Percentiles rank a stretch among this genome's conserved stretches.
phyloP scores from a whole-genome alignment of 2,888 invertebrate species.

The Rhagonycha lutea region DNA sequence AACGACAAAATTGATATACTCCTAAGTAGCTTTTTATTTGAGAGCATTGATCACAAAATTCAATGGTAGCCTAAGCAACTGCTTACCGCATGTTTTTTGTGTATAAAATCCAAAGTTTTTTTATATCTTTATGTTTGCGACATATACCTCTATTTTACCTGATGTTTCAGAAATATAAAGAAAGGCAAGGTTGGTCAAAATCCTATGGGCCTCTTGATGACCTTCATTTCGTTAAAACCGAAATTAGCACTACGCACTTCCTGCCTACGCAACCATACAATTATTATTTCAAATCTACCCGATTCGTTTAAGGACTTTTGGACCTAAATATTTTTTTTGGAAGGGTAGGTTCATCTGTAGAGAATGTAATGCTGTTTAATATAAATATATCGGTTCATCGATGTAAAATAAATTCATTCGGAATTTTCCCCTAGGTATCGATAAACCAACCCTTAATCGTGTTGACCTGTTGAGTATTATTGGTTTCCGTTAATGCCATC shows the following conservation, averaged over 20 bases:
- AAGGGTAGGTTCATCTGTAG: too few species aligned
- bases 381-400: too few species aligned
- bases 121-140: background rate
- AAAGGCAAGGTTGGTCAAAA: slow-evolving; percentile 12
- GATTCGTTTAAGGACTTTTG: background rate
- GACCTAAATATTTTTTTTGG: background rate
- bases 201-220: slow-evolving; percentile 25
- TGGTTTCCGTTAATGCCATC: background rate
- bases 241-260: slow-evolving; percentile 35
- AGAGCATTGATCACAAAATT: background rate
- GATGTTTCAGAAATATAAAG: background rate
- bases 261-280: slow-evolving; percentile 19
- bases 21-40: background rate
- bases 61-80: background rate
- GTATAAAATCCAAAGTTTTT: background rate
- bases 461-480: background rate
- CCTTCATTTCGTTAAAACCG: slow-evolving; percentile 28
- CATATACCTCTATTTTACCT: background rate
- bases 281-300: background rate
- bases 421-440: background rate
- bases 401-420: background rate
- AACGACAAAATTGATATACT: background rate
- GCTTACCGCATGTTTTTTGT: background rate
- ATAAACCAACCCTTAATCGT: background rate
- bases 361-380: too few species aligned